Evolutionary conservation across 2,888 invertebrate species (phyloP).

Genomic region (Erebia epiphron): DNA sequence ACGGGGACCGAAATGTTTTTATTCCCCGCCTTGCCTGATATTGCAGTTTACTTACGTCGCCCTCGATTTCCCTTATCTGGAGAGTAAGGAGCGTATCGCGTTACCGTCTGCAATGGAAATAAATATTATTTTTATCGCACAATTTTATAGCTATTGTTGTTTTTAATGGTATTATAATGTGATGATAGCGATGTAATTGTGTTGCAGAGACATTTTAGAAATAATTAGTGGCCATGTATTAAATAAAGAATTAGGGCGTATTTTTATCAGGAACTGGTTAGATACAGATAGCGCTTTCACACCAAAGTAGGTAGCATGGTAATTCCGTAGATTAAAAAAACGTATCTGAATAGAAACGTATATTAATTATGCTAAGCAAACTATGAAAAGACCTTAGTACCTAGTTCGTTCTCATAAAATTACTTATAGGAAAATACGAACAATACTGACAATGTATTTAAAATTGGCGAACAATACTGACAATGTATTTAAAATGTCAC

Average conservation of each 20-base stretch:
- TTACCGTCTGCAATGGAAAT: slow-evolving; percentile 15
- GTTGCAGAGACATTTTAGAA: not conserved
- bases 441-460: slow-evolving; percentile 11
- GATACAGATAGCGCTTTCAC: not conserved
- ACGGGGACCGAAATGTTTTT: slow-evolving; percentile 53
- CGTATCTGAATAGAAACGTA: not conserved
- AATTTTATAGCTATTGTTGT: slow-evolving; percentile 13
- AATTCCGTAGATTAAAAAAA: not conserved
- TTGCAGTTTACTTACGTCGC: slow-evolving; percentile 66
- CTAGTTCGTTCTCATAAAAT: too few relatives aligned
- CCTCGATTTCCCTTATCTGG: slow-evolving; percentile 52
- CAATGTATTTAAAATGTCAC: slow-evolving; percentile 16
- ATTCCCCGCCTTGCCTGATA: slow-evolving; percentile 62
- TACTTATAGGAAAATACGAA: not conserved
- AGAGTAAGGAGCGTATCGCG: slow-evolving; percentile 30
- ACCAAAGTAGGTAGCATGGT: not conserved
- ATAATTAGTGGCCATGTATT: too few relatives aligned
- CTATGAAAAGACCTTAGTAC: not conserved
- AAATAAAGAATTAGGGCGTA: too few relatives aligned
- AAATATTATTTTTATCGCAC: slow-evolving; percentile 3
- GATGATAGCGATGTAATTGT: not conserved
- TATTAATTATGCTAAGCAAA: not conserved
- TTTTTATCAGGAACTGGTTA: too few relatives aligned
- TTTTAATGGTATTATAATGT: not conserved
- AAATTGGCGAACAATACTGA: not conserved